Percentiles rank a stretch among this genome's conserved stretches.
These are phyloP conservation scores for Varanus salvator DNA, from an alignment of 2,113 vertebrate species.

Conservation along the genomic window DNA sequence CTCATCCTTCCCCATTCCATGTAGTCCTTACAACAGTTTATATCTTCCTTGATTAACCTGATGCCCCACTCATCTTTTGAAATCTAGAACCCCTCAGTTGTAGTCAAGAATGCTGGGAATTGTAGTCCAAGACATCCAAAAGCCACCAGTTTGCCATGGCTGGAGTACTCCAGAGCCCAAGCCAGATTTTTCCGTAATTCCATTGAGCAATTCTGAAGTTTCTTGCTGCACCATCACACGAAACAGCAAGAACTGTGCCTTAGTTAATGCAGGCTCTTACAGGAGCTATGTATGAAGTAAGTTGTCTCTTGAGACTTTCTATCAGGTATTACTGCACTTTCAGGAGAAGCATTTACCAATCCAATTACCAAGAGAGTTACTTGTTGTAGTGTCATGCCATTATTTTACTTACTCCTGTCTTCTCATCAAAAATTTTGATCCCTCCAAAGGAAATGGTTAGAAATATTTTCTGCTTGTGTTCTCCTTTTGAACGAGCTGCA, in stretches of 20 bases:
- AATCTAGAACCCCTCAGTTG: background rate
- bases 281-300: constrained; percentile 46
- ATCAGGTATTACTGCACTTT: constrained; percentile 43
- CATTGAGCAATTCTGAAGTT: background rate
- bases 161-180: too few species aligned
- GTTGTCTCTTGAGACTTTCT: constrained; percentile 51
- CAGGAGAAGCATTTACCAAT: constrained; percentile 48
- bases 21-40: background rate
- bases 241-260: constrained; percentile 6
- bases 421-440: constrained; percentile 99
- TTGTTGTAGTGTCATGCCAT: constrained; percentile 7
- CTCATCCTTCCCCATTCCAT: background rate
- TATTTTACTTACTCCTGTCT: constrained; percentile 92
- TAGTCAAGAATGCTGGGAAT: too few species aligned
- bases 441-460: constrained; percentile 97
- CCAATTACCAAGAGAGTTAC: constrained; percentile 45
- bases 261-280: constrained; percentile 30
- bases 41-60: background rate
- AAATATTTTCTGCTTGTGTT: constrained; percentile 98
- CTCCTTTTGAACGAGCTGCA: constrained; percentile 94
- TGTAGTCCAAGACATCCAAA: background rate
- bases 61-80: background rate
- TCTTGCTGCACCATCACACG: constrained; percentile 36
- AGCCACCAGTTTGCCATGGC: too few species aligned
- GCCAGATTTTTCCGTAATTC: background rate